phyloP scores from a whole-genome alignment of 1,140 invertebrate species.

The Caenorhabditis remanei region DNA sequence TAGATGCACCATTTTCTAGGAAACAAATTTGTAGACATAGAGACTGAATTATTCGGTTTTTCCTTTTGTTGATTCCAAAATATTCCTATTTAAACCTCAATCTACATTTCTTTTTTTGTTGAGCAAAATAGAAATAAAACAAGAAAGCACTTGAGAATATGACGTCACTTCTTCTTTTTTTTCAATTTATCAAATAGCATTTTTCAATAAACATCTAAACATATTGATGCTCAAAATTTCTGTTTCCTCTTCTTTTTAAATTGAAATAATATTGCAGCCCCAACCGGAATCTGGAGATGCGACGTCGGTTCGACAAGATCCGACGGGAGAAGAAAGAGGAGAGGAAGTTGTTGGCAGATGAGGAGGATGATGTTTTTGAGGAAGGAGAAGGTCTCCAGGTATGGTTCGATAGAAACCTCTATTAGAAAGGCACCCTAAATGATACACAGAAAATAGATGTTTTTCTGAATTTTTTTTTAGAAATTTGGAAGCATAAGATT shows the following conservation, averaged over 20 bases:
- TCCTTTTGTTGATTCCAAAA: too few species aligned
- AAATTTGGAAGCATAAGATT: too few species aligned
- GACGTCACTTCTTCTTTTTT: not conserved
- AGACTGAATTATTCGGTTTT: too few species aligned
- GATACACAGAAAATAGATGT: too few species aligned
- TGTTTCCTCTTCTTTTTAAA: too few species aligned
- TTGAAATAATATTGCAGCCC: not conserved
- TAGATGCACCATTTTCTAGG: too few species aligned
- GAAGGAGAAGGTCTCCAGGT: conserved; percentile 8
- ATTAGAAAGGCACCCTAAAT: too few species aligned
- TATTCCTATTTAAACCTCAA: too few species aligned
- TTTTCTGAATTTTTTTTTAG: too few species aligned
- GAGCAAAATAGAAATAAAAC: not conserved
- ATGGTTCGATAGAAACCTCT: not conserved
- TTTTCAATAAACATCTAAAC: not conserved
- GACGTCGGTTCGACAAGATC: conserved; percentile 24
- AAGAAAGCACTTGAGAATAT: not conserved
- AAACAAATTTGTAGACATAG: too few species aligned
- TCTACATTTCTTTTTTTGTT: not conserved
- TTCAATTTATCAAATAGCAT: not conserved
- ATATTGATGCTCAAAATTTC: too few species aligned
- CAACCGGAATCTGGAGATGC: conserved; percentile 5
- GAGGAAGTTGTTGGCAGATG: conserved; percentile 13
- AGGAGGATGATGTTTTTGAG: conserved; percentile 32
- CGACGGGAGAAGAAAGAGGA: conserved; percentile 21